Conservation (phyloP, 2,797 vertebrate species). For the Chromobotia macracanthus region DNA sequence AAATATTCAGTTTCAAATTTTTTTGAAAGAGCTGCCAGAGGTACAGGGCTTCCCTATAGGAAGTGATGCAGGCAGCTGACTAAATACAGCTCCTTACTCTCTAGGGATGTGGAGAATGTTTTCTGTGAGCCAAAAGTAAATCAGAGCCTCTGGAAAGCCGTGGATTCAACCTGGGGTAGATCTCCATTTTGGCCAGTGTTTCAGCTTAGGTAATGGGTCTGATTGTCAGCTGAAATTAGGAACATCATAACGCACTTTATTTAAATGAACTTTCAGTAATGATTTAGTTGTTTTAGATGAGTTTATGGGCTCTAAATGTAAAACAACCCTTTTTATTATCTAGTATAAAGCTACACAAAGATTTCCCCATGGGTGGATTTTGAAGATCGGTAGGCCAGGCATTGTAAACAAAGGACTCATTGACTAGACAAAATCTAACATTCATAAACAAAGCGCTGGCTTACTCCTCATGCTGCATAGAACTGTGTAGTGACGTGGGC, state of each 20-base stretch:
- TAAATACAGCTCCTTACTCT: constrained; percentile 60
- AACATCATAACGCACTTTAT: background rate
- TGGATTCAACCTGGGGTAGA: constrained; percentile 19
- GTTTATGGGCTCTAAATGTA: background rate
- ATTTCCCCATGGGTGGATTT: background rate
- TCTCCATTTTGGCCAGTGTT: constrained; percentile 23
- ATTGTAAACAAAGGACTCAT: constrained; percentile 1
- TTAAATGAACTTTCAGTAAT: background rate
- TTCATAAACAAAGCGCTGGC: constrained; percentile 10
- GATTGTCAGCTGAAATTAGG: background rate
- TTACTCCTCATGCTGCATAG: background rate
- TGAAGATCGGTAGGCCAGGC: background rate
- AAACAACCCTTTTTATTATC: background rate
- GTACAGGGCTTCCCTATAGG: constrained; percentile 56
- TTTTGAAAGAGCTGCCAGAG: constrained; percentile 29
- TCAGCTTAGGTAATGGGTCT: constrained; percentile 31
- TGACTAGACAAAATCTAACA: constrained; percentile 14
- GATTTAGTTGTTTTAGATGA: constrained; percentile 6
- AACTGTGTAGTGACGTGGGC: background rate
- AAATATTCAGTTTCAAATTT: constrained; percentile 51
- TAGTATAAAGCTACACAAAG: background rate
- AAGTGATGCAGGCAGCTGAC: constrained; percentile 66
- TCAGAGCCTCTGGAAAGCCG: constrained; percentile 44
- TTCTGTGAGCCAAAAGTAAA: constrained; percentile 64
- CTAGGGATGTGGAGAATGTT: constrained; percentile 53